Evolutionary conservation across 2,113 vertebrate species (phyloP).

Genomic region (Panthera leo): DNA sequence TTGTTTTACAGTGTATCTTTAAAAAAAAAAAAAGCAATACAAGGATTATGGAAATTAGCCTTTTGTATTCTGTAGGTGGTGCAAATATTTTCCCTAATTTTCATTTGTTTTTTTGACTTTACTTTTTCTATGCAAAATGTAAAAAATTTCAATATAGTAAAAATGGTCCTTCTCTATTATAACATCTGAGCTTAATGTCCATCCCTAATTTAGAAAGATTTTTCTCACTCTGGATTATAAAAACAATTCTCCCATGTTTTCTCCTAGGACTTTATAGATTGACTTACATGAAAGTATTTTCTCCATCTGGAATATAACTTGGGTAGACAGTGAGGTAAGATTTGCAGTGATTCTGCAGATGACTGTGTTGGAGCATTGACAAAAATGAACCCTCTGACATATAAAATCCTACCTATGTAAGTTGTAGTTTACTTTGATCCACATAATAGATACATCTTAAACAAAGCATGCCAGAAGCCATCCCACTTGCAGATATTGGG

Average conservation of each 20-base stretch:
- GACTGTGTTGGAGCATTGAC: neutral
- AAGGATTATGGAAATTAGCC: neutral
- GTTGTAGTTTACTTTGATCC: neutral
- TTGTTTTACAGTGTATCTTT: neutral
- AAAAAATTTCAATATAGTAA: neutral
- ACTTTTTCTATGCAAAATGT: neutral
- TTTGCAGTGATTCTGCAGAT: neutral
- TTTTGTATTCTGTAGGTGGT: neutral
- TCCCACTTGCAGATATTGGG: neutral
- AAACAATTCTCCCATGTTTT: neutral
- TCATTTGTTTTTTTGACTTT: constrained; percentile 37
- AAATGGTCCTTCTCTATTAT: neutral
- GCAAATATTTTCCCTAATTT: neutral
- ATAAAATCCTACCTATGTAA: neutral
- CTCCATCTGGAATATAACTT: constrained; percentile 10
- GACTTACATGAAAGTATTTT: neutral
- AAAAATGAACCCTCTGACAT: neutral
- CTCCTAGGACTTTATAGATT: neutral
- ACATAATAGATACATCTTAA: neutral
- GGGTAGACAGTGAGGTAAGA: neutral
- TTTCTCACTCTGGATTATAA: constrained; percentile 7
- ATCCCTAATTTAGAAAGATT: neutral
- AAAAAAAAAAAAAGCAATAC: neutral
- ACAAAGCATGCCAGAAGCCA: neutral
- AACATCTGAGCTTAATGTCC: neutral